A percentile compares a stretch with the other conserved stretches of the same genome.
These are phyloP conservation scores for Bubo scandiacus DNA, from an alignment of 2,113 vertebrate genomes.

Conservation along the genomic window DNA sequence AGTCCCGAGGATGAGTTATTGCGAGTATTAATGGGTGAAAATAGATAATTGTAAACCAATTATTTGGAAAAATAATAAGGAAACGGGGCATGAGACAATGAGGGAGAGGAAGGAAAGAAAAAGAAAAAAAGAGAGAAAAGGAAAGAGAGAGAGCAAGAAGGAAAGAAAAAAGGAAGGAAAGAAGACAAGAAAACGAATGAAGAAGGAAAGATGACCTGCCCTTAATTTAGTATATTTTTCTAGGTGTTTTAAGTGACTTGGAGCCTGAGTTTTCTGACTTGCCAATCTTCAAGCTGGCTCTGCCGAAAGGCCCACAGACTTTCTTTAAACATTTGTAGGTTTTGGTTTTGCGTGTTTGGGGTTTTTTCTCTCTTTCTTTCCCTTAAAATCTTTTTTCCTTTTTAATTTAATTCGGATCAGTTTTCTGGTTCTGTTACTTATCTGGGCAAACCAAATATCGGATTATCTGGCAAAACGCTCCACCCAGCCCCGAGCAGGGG, in stretches of 20 bases:
- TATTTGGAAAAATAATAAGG: background rate
- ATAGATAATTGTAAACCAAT: background rate
- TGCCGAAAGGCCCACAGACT: background rate
- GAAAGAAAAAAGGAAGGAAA: background rate
- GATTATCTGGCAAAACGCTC: background rate
- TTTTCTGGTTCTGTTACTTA: background rate
- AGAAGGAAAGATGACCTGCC: background rate
- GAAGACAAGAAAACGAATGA: background rate
- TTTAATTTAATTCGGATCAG: accelerated
- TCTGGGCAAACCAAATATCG: background rate
- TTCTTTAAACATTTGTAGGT: accelerated
- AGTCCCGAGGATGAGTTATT: background rate
- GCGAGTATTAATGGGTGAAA: background rate
- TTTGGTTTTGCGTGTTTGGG: background rate
- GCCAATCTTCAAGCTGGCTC: background rate
- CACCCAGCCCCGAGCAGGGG: background rate
- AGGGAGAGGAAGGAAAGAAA: background rate
- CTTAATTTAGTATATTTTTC: background rate
- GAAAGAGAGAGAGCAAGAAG: no score
- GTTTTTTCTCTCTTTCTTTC: background rate
- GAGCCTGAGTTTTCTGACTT: background rate
- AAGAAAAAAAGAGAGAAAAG: background rate
- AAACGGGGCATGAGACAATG: background rate
- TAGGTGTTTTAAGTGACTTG: background rate
- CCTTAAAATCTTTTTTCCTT: background rate